Percentiles rank a stretch among this genome's conserved stretches.
These are phyloP conservation scores for Notoglanidium macrostoma DNA, from an alignment of 2,797 vertebrate species.

Conservation along the genomic window DNA sequence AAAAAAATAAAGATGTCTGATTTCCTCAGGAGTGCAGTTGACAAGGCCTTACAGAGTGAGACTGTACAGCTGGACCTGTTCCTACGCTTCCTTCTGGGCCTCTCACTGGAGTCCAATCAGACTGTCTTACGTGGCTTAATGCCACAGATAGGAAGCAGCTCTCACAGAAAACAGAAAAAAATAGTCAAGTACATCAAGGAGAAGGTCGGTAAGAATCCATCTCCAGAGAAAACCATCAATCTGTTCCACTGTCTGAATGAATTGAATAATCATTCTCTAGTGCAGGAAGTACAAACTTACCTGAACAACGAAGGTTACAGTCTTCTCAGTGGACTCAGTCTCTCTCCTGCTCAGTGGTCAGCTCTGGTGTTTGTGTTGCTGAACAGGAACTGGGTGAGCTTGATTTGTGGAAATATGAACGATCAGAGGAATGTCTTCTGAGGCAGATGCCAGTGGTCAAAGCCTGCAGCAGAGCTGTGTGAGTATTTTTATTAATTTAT, in stretches of 20 bases:
- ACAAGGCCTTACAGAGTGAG: not conserved
- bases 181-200: no score
- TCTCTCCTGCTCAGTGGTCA: not conserved
- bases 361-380: no score
- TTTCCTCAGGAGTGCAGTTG: slow-evolving; percentile 1
- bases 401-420: not conserved
- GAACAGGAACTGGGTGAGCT: not conserved
- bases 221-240: no score
- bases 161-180: not conserved
- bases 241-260: no score
- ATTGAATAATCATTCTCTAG: no score
- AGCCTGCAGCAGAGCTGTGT: not conserved
- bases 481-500: not conserved
- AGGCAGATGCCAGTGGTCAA: not conserved
- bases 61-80: no score
- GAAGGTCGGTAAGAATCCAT: no score
- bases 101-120: no score
- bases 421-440: not conserved
- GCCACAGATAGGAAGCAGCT: not conserved
- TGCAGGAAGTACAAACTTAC: no score
- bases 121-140: no score
- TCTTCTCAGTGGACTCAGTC: not conserved
- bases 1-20: not conserved
- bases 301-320: not conserved
- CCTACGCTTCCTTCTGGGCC: no score